phyloP scores from a whole-genome alignment of 1,140 invertebrate species.

The Ceratina australensis region DNA sequence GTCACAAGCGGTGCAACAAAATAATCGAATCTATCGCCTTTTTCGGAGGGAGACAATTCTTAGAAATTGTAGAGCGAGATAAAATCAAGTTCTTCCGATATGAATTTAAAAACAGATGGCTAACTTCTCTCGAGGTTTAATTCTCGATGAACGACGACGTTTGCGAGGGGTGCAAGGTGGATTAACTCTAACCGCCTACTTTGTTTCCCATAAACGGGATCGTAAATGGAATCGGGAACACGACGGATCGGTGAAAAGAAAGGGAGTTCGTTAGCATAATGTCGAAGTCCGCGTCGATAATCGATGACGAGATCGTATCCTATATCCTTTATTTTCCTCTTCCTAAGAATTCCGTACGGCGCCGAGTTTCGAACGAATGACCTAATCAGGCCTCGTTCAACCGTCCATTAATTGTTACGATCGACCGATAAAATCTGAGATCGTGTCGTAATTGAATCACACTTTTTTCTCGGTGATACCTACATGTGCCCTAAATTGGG shows the following conservation, averaged over 20 bases:
- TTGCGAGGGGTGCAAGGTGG: slow-evolving; percentile 3
- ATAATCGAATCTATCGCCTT: no score
- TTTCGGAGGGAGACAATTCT: no score
- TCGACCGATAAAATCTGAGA: neutral
- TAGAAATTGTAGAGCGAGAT: slow-evolving; percentile 42
- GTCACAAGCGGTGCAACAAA: no score
- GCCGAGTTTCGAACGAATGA: no score
- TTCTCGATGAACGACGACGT: no score
- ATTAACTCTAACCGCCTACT: slow-evolving; percentile 30
- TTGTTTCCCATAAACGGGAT: slow-evolving; percentile 4
- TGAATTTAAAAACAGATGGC: neutral
- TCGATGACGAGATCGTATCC: slow-evolving; percentile 18
- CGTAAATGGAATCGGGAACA: neutral
- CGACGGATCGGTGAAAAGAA: neutral
- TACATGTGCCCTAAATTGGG: neutral
- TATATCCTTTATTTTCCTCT: neutral
- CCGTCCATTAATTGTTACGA: slow-evolving; percentile 34
- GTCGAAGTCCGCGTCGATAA: slow-evolving; percentile 25
- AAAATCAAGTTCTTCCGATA: neutral
- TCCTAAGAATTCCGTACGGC: slow-evolving; percentile 10
- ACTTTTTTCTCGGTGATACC: neutral
- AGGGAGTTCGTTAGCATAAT: slow-evolving; percentile 41
- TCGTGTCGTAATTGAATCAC: slow-evolving; percentile 34
- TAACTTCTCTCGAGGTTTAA: neutral
- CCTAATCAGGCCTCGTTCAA: slow-evolving; percentile 18